phyloP scores from a whole-genome alignment of 2,888 invertebrate species.

The Epinotia ramella region DNA sequence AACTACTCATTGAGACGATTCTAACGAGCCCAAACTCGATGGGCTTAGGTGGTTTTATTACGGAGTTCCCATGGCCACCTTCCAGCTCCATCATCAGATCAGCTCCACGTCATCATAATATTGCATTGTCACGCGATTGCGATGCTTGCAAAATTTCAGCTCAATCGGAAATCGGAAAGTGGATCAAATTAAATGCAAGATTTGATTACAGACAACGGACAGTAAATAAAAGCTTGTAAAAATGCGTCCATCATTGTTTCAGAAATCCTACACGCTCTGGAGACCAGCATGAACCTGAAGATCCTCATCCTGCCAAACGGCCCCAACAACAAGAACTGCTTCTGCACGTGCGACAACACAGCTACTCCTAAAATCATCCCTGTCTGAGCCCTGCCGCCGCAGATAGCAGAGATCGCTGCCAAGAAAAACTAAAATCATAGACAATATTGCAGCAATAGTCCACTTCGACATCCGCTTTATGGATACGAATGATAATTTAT shows the following conservation, averaged over 20 bases:
- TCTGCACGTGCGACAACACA: slow-evolving; percentile 64
- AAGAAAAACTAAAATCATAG: slow-evolving; percentile 25
- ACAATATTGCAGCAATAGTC: background rate
- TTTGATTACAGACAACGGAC: no score
- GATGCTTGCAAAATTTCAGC: no score
- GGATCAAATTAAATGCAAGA: no score
- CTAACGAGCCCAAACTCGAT: no score
- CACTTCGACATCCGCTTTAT: background rate
- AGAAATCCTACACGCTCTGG: slow-evolving; percentile 65
- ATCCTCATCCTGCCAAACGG: slow-evolving; percentile 63
- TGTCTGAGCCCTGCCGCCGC: slow-evolving; percentile 48
- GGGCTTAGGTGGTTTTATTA: no score
- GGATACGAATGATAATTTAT: background rate
- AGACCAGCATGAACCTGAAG: slow-evolving; percentile 61
- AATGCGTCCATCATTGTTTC: slow-evolving; percentile 45
- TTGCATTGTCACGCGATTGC: no score
- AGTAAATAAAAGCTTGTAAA: no score
- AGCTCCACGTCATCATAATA: no score
- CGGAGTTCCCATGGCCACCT: no score
- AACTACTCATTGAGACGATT: no score
- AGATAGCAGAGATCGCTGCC: slow-evolving; percentile 43
- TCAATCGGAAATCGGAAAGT: no score
- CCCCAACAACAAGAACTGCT: slow-evolving; percentile 61
- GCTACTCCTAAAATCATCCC: slow-evolving; percentile 58
- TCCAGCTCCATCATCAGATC: no score